These are phyloP conservation scores for Scaptodrosophila lebanonensis DNA, from an alignment of 1,140 invertebrate genomes.

Conservation along the genomic window DNA sequence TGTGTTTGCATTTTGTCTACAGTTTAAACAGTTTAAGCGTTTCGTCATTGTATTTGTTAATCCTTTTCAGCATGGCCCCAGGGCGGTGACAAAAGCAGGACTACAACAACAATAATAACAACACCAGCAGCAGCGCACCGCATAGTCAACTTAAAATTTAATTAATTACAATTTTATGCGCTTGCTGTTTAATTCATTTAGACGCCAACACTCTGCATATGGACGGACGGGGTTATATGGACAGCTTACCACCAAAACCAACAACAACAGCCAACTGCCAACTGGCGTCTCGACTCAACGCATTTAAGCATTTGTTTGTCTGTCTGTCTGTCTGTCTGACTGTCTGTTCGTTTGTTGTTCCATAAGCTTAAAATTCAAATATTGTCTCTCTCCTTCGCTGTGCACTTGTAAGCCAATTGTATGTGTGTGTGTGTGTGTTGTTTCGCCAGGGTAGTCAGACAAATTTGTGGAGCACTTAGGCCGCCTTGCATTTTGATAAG, in stretches of 20 bases:
- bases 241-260: too few species aligned
- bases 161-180: slow-evolving; percentile 70
- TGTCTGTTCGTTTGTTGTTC: slow-evolving; percentile 33
- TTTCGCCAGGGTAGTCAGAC: too few species aligned
- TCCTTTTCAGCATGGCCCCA: slow-evolving; percentile 32
- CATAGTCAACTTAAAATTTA: slow-evolving; percentile 63
- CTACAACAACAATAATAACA: too few species aligned
- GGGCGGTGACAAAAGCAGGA: too few species aligned
- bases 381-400: slow-evolving; percentile 34
- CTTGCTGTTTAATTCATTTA: slow-evolving; percentile 41
- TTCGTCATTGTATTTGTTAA: slow-evolving; percentile 66
- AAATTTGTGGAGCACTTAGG: too few species aligned
- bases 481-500: too few species aligned
- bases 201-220: slow-evolving; percentile 1
- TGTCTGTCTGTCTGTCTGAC: slow-evolving; percentile 22
- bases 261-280: too few species aligned
- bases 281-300: slow-evolving; percentile 3
- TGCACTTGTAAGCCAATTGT: slow-evolving; percentile 56
- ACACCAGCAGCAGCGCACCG: neutral
- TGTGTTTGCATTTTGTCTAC: slow-evolving; percentile 66
- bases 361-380: slow-evolving; percentile 59
- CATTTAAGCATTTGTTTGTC: slow-evolving; percentile 2
- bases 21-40: slow-evolving; percentile 63
- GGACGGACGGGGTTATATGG: too few species aligned
- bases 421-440: neutral